Conservation (phyloP, 2,888 invertebrate genomes). For the Eupithecia pulchellata region DNA sequence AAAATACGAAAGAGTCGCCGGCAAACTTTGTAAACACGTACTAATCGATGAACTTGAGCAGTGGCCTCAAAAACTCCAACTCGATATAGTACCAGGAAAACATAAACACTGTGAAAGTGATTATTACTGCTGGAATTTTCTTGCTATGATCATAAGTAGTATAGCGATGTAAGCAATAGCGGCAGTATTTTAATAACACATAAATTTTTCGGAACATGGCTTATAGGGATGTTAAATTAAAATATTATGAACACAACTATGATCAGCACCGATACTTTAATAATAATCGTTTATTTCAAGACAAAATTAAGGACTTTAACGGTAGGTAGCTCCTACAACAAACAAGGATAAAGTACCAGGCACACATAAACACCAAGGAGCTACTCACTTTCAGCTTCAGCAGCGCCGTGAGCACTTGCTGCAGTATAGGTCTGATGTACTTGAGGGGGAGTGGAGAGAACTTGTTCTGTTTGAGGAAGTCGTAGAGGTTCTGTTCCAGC, state of each 20-base stretch:
- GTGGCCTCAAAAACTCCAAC: not conserved
- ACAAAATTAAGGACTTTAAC: too few relatives aligned
- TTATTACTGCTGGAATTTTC: conserved; percentile 68
- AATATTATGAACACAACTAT: not conserved
- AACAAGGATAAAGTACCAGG: not conserved
- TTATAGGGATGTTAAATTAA: not conserved
- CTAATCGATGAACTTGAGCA: not conserved
- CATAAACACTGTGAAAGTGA: not conserved
- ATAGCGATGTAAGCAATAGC: conserved; percentile 86
- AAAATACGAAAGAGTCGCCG: not conserved
- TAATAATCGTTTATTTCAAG: too few relatives aligned
- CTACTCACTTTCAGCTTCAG: conserved; percentile 92
- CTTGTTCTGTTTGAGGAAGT: conserved; percentile 99
- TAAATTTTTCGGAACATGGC: not conserved
- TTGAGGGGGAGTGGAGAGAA: conserved; percentile 99
- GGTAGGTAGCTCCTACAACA: not conserved
- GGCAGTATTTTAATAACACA: not conserved
- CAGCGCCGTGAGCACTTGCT: conserved; percentile 96
- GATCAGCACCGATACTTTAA: not conserved
- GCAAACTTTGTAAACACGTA: not conserved
- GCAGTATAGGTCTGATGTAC: conserved; percentile 99
- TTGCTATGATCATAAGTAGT: conserved; percentile 94
- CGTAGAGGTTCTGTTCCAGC: conserved; percentile 99
- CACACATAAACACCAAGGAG: conserved; percentile 1
- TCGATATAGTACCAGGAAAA: not conserved